Evolutionary conservation across 2,888 invertebrate genomes (phyloP).

Genomic region (Xestobium rufovillosum): DNA sequence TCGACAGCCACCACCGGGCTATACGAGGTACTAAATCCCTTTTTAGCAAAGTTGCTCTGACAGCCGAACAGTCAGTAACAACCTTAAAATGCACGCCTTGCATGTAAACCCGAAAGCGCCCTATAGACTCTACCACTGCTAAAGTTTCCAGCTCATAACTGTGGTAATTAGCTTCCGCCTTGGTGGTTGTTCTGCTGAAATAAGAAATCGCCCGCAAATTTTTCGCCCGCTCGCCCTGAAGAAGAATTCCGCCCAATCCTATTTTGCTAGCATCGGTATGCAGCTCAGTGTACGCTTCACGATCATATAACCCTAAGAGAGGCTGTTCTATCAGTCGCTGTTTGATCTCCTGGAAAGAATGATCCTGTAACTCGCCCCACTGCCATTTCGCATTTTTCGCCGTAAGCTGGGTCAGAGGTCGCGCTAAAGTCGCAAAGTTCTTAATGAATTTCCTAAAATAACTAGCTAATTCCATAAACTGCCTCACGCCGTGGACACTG

Average conservation of each 20-base stretch:
- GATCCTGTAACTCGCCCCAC: conserved; percentile 16
- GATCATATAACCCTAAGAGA: conserved; percentile 24
- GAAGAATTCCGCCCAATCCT: conserved; percentile 26
- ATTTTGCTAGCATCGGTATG: conserved; percentile 28
- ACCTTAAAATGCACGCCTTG: conserved; percentile 21
- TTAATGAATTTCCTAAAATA: too few relatives aligned
- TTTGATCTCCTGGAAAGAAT: conserved; percentile 19
- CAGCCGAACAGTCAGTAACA: conserved; percentile 24
- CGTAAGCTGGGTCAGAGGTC: conserved; percentile 6
- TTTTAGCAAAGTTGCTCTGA: conserved; percentile 20
- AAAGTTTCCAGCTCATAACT: conserved; percentile 27
- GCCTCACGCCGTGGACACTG: too few relatives aligned
- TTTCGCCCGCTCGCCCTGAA: conserved; percentile 21
- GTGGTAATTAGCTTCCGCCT: conserved; percentile 28
- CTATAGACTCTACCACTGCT: conserved; percentile 21
- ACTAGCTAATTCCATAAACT: too few relatives aligned
- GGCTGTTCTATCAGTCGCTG: conserved; percentile 17
- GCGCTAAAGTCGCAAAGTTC: conserved; percentile 4
- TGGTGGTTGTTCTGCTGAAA: conserved; percentile 27
- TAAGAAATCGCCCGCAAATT: conserved; percentile 25
- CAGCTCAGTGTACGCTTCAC: conserved; percentile 21
- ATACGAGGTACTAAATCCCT: conserved; percentile 23
- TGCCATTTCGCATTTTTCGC: conserved; percentile 16
- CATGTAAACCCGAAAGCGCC: conserved; percentile 21
- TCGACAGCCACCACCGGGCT: conserved; percentile 21